phyloP scores from a whole-genome alignment of 1,140 invertebrate genomes.

The Drosophila kohkoa region DNA sequence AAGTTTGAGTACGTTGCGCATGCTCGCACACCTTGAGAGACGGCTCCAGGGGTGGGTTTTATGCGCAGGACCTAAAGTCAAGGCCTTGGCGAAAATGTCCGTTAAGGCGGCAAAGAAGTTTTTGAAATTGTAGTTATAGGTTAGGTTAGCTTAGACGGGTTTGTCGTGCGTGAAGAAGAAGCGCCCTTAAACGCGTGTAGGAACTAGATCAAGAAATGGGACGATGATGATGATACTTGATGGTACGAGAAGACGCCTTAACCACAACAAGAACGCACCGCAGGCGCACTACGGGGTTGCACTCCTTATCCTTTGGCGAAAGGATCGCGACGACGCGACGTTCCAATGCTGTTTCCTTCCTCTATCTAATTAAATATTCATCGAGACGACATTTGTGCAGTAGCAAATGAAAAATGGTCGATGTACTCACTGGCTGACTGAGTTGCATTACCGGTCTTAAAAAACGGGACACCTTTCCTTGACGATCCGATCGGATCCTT shows the following conservation, averaged over 20 bases:
- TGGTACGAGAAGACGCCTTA: conserved; percentile 23
- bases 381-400: conserved; percentile 73
- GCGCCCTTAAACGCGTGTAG: conserved; percentile 13
- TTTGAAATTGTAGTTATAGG: conserved; percentile 66
- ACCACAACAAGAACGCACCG: conserved; percentile 57
- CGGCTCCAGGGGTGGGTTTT: conserved; percentile 62
- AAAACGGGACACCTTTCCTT: conserved; percentile 29
- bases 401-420: conserved; percentile 52
- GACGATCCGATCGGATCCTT: conserved; percentile 26
- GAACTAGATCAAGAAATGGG: conserved; percentile 71
- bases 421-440: background rate
- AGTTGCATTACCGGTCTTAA: conserved; percentile 61
- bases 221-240: conserved; percentile 3
- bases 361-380: conserved; percentile 80
- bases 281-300: conserved; percentile 45
- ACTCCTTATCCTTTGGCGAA: conserved; percentile 39
- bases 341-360: conserved; percentile 11
- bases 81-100: conserved; percentile 57
- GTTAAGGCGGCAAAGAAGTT: conserved; percentile 58
- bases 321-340: conserved; percentile 52
- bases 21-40: conserved; percentile 73
- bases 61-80: conserved; percentile 25
- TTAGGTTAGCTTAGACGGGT: conserved; percentile 48
- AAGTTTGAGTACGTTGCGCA: conserved; percentile 52
- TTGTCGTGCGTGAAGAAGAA: conserved; percentile 30